Evolutionary conservation across 2,113 vertebrate genomes (phyloP).

Genomic region (Pollimyrus isidori): DNA sequence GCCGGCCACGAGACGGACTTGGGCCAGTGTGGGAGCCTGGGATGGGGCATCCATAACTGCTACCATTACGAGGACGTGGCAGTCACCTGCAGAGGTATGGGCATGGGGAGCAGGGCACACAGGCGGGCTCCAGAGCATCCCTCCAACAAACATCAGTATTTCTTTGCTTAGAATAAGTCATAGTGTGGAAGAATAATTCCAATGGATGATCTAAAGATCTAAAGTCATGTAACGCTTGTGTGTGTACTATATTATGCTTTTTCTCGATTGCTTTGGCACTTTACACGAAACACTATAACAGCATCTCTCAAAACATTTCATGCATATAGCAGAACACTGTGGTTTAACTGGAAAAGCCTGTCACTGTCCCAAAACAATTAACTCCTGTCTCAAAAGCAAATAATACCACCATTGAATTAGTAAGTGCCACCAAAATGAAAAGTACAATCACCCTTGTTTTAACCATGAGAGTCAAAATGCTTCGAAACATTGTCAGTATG

Average conservation of each 20-base stretch:
- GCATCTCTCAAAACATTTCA: too few species aligned
- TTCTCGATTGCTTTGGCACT: too few species aligned
- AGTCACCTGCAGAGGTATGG: constrained; percentile 75
- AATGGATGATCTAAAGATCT: neutral
- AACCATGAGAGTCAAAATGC: too few species aligned
- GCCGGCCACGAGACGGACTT: constrained; percentile 70
- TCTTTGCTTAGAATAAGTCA: neutral
- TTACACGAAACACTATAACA: too few species aligned
- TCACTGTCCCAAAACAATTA: too few species aligned
- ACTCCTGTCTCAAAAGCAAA: too few species aligned
- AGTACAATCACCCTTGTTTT: too few species aligned
- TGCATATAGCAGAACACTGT: too few species aligned
- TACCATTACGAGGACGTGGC: constrained; percentile 95
- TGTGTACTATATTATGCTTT: neutral
- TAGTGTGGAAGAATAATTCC: neutral
- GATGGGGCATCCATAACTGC: constrained; percentile 93
- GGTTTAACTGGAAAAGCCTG: too few species aligned
- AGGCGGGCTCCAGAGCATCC: neutral
- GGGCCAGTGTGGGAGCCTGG: constrained; percentile 76
- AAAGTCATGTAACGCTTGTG: neutral
- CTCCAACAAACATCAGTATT: neutral
- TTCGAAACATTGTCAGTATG: too few species aligned
- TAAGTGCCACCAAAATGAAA: too few species aligned
- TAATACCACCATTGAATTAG: too few species aligned
- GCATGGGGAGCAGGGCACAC: neutral